Conservation (phyloP, 1,140 invertebrate genomes). For the Macrotrachela quadricornifera region DNA sequence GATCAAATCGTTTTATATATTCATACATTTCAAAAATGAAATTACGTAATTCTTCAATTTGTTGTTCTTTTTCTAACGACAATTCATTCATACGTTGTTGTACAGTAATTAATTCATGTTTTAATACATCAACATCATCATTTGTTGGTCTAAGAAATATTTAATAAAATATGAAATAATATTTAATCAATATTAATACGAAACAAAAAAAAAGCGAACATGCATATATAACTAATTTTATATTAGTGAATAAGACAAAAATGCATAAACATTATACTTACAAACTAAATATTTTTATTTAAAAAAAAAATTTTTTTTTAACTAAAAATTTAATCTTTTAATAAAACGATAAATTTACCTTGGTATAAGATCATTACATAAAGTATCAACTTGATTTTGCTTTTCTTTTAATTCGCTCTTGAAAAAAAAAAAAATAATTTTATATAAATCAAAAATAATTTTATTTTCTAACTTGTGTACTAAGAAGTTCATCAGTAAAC, state of each 20-base stretch:
- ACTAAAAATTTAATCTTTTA: neutral
- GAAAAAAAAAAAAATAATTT: constrained; percentile 7
- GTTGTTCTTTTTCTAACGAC: constrained; percentile 25
- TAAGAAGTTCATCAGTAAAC: constrained; percentile 20
- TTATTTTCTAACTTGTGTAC: constrained; percentile 16
- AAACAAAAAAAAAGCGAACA: no score
- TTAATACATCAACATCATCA: constrained; percentile 32
- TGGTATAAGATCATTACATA: constrained; percentile 25
- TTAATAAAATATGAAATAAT: neutral
- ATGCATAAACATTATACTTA: no score
- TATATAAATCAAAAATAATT: neutral
- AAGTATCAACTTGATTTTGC: constrained; percentile 14
- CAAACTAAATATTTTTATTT: no score
- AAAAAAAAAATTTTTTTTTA: no score
- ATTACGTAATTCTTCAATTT: constrained; percentile 14
- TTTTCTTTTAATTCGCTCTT: constrained; percentile 17
- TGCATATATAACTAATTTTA: no score
- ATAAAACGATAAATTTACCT: constrained; percentile 16
- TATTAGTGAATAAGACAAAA: no score
- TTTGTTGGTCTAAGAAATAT: constrained; percentile 22
- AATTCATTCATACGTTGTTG: constrained; percentile 32
- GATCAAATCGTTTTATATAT: no score
- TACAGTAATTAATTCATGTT: constrained; percentile 31
- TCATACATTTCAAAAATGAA: constrained; percentile 11
- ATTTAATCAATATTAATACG: neutral